Conservation (phyloP, 2,888 invertebrate species). For the Ennomos fuscantarius region DNA sequence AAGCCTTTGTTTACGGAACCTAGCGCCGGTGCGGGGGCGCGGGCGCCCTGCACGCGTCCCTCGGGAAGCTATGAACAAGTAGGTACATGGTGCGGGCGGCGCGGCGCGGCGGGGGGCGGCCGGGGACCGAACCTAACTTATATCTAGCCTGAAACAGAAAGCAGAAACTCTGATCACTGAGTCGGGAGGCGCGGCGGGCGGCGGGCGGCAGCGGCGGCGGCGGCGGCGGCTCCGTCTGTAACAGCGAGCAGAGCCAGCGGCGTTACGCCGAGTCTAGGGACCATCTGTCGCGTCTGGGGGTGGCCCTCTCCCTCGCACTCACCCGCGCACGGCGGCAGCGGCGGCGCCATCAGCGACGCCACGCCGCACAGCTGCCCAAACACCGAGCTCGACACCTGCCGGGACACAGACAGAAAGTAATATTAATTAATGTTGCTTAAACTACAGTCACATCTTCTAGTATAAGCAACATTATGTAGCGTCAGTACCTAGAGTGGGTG, state of each 20-base stretch:
- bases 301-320: too few species aligned
- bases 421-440: too few species aligned
- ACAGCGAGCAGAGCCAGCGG: constrained; percentile 50
- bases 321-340: constrained; percentile 23
- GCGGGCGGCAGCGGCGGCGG: constrained; percentile 34
- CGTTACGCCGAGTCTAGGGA: constrained; percentile 35
- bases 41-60: constrained; percentile 37
- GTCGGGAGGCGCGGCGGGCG: constrained; percentile 34
- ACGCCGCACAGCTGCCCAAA: constrained; percentile 44
- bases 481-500: too few species aligned
- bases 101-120: constrained; percentile 47
- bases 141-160: constrained; percentile 83
- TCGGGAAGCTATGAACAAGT: constrained; percentile 46
- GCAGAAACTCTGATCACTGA: constrained; percentile 80
- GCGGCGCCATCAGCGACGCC: constrained; percentile 39
- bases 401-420: too few species aligned
- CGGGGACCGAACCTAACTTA: constrained; percentile 74
- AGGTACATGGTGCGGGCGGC: constrained; percentile 67
- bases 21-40: constrained; percentile 22
- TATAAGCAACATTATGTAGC: too few species aligned
- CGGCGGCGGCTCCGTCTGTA: constrained; percentile 43
- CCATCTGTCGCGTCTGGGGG: too few species aligned
- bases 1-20: too few species aligned
- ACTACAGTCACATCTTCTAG: too few species aligned
- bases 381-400: constrained; percentile 31